These are phyloP conservation scores for Cepaea nemoralis DNA, from an alignment of 1,140 invertebrate genomes.

Conservation along the genomic window DNA sequence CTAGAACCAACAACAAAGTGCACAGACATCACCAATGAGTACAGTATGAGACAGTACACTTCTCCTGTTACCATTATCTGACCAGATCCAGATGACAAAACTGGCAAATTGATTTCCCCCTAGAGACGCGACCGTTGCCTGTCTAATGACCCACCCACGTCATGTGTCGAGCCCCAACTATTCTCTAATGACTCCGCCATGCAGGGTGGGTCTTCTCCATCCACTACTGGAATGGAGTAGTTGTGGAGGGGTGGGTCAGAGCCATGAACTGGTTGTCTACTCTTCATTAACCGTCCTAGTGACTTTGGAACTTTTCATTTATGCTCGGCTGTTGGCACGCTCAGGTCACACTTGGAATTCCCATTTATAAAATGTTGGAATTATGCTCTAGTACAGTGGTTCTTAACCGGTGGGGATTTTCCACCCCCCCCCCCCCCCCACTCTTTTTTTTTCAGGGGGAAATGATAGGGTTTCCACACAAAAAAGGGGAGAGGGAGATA, in stretches of 20 bases:
- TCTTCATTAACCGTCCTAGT: background rate
- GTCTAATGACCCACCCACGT: conserved; percentile 23
- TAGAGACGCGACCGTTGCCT: background rate
- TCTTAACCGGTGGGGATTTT: too few species aligned
- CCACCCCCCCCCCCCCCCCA: too few species aligned
- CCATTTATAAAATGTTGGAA: too few species aligned
- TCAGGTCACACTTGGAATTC: too few species aligned
- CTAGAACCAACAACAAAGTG: background rate
- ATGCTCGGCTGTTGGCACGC: too few species aligned
- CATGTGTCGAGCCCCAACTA: background rate
- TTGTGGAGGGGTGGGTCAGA: background rate
- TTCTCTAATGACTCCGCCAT: conserved; percentile 10
- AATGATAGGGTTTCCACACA: too few species aligned
- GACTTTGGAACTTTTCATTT: too few species aligned
- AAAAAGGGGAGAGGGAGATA: too few species aligned
- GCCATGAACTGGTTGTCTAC: background rate
- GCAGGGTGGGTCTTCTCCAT: background rate
- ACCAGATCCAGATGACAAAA: conserved; percentile 5
- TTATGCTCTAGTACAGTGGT: too few species aligned
- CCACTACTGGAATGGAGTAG: background rate
- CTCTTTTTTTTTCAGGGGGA: too few species aligned
- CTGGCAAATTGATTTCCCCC: conserved; percentile 27
- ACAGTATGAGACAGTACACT: background rate
- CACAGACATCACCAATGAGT: background rate
- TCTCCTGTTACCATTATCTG: conserved; percentile 9